Conservation (phyloP, 2,888 invertebrate genomes). For the Coenonympha arcania region DNA sequence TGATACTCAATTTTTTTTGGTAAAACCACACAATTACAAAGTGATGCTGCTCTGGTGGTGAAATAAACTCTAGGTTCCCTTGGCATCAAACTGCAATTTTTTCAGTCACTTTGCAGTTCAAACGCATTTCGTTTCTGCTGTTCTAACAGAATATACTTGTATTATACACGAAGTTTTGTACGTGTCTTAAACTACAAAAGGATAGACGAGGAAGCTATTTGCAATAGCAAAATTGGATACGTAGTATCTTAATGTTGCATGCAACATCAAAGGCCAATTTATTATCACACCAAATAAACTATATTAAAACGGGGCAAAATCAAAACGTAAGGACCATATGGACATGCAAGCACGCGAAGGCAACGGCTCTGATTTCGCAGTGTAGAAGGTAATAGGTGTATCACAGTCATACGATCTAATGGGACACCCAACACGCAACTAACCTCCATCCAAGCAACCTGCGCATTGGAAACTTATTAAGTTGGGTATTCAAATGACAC, state of each 20-base stretch:
- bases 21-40: no score
- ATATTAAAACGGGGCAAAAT: slow-evolving; percentile 11
- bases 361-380: slow-evolving; percentile 12
- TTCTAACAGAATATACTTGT: no score
- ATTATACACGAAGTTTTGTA: no score
- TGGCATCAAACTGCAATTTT: no score
- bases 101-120: no score
- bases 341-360: slow-evolving; percentile 27
- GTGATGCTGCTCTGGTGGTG: no score
- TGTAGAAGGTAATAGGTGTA: no score
- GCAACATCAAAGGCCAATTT: slow-evolving; percentile 28
- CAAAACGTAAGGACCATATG: slow-evolving; percentile 10
- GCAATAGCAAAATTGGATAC: neutral
- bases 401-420: slow-evolving; percentile 24
- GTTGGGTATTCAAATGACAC: slow-evolving; percentile 22
- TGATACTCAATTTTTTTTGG: no score
- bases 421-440: slow-evolving; percentile 50
- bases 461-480: slow-evolving; percentile 56
- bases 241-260: slow-evolving; percentile 17
- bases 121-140: no score
- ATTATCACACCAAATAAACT: slow-evolving; percentile 15
- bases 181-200: neutral
- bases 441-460: slow-evolving; percentile 79
- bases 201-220: neutral
- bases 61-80: no score